Percentiles rank a stretch among this genome's conserved stretches.
These are phyloP conservation scores for Bicyclus anynana DNA, from an alignment of 1,140 invertebrate species.

Conservation along the genomic window DNA sequence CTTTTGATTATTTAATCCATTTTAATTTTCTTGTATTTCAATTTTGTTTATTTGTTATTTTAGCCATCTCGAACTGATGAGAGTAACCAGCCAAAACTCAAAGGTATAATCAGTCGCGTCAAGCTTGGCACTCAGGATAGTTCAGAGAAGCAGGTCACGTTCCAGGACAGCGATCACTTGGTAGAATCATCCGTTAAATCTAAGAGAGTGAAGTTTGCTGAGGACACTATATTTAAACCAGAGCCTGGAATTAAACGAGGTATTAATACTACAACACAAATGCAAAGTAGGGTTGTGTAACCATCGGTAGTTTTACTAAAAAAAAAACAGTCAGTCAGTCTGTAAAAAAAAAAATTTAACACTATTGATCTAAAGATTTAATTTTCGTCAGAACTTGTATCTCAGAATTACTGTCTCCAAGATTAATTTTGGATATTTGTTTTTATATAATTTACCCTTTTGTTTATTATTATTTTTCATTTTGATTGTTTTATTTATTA, in stretches of 20 bases:
- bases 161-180: constrained; percentile 45
- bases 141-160: constrained; percentile 57
- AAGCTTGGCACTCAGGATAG: constrained; percentile 58
- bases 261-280: too few species aligned
- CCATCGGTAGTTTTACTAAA: too few species aligned
- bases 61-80: constrained; percentile 50
- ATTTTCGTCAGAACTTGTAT: too few species aligned
- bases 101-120: constrained; percentile 53
- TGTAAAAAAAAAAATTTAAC: too few species aligned
- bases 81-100: constrained; percentile 46
- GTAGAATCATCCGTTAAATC: constrained; percentile 41
- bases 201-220: constrained; percentile 60
- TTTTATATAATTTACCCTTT: neutral
- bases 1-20: too few species aligned
- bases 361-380: too few species aligned
- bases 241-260: constrained; percentile 50
- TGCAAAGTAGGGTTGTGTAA: too few species aligned
- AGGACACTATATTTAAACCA: constrained; percentile 58
- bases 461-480: neutral
- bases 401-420: too few species aligned
- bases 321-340: too few species aligned
- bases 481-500: neutral
- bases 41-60: constrained; percentile 19
- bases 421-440: too few species aligned
- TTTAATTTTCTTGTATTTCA: neutral